Base-by-base conservation (phyloP, 2,797 vertebrate species). In the Dallia pectoralis region DNA sequence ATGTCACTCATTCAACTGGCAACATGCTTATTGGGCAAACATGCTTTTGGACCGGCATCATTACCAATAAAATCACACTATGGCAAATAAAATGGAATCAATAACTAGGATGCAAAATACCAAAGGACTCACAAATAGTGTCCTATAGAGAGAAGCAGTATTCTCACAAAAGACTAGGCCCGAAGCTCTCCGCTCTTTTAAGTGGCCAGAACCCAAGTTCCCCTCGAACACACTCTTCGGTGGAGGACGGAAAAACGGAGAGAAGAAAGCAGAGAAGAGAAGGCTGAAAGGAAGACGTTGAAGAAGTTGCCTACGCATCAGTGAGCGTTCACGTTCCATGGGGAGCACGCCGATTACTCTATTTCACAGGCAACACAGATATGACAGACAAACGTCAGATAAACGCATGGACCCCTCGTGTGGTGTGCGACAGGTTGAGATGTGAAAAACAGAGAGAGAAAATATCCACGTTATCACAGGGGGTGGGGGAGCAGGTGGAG, bases 141-240 rank as follows among this genome's bases (percentile, higher is more conserved):
- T 93, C 92, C 96, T 93, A 95, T 94, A 98, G 91, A 97, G 93
- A 83, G 96, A 96, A 89, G 96, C 90, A 63, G 97, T 97, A 91
- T 98, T 97, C 90, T 98, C 97, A 90, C 96, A 97, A 90, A 98
- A 97, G 91, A 98, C 97, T 75, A 98, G 95, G 90, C 97, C 96
- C 62, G 95, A 95, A 77, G 93, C 94, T 74, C 95, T 94, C 84
- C 97, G 92, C 92, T 97, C 97, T 92, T 96, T 95, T 93, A 98
- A 94, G 93, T 91, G 94, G 89, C 97, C 97, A 91, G 92, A 95
- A 90, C 95, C 95, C 93, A 97, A 93, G 93, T 91, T 94, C 91
- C 97, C 97, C 93, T 98, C 95, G 91, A 96, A 98, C 93, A 99
- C 94, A 90, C 93, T 96, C 97, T 99, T 96, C 92, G 80, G 76